Evolutionary conservation across 2,797 vertebrate genomes (phyloP), one percentile per base, ranked within the genome.

Genomic region (Sebastes kiyomatsui): DNA sequence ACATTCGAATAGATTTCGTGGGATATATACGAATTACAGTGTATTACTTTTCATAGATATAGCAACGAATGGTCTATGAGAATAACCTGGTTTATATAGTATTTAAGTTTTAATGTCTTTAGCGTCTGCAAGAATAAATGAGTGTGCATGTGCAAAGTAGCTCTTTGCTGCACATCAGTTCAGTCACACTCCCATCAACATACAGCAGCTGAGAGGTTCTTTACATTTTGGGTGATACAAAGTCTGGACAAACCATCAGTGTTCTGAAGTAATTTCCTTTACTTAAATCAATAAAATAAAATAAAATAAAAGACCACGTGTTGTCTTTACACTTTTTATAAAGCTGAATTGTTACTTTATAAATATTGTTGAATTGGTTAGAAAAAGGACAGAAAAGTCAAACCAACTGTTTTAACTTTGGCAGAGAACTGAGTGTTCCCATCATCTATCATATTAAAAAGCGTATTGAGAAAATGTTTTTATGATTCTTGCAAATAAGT

Each of bases 111-210:
- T 33, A 61, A 20, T 33, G 60, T 61, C 20, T 64, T 28, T 46
- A 28, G 27, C 32, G 4, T 28, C 18, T 80, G 67, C 67, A 61
- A 73, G 67, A 73, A 64, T 49, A 59, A 66, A 73, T 77, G 75
- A 64, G 25, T 49, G 33, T 69, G 62, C 30, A 28, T 54, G 18
- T 55, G 59, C 22, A 46, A 69, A 67, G 59, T 18, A 65, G 52
- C 18, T 67, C 33, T 8, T 30, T 73, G 52, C 22, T 72, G 32
- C 28, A 32, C 0, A n/a, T 62, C 14, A 66, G 67, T 68, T 16
- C 5, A 42, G 30, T 65, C 14, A 23, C 46, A 58, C 22, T 59
- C 28, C 35, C 52, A 23, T 6, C 6, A 22, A 33, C 61, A 23
- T 11, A 20, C n/a, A 73, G 49, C 49, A 42, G 52, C 20, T 42